Evolutionary conservation across 2,888 invertebrate genomes (phyloP).

Genomic region (Nemapogon koenigi): DNA sequence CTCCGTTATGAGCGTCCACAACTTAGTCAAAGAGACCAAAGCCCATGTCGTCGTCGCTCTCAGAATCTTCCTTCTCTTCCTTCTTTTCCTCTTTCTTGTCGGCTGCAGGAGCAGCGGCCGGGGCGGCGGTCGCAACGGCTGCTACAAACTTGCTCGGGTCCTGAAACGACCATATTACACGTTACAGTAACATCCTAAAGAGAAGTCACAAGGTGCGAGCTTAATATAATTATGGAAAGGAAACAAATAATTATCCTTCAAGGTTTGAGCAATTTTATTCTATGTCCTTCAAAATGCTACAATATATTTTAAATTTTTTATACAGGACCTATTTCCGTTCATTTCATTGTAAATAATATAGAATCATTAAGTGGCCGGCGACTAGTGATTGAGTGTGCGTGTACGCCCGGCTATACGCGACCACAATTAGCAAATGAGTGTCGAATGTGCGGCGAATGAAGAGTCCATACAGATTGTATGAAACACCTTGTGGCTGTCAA

Average conservation of each 20-base stretch:
- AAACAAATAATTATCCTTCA: neutral
- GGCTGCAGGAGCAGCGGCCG: constrained; percentile 68
- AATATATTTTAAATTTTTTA: neutral
- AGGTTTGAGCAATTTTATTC: neutral
- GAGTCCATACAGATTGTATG: too few relatives aligned
- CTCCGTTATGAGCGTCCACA: constrained; percentile 9
- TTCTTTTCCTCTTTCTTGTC: constrained; percentile 74
- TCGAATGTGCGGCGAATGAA: too few relatives aligned
- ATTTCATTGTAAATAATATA: too few relatives aligned
- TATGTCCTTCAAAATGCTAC: neutral
- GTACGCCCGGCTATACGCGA: too few relatives aligned
- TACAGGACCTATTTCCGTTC: too few relatives aligned
- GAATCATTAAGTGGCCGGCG: too few relatives aligned
- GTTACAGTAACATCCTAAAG: too few relatives aligned
- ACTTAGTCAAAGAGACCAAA: constrained; percentile 91
- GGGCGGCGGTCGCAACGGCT: constrained; percentile 69
- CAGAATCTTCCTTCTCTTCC: constrained; percentile 82
- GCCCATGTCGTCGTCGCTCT: constrained; percentile 96
- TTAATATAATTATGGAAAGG: too few relatives aligned
- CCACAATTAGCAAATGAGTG: too few relatives aligned
- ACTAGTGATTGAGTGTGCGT: too few relatives aligned
- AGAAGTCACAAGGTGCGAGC: too few relatives aligned
- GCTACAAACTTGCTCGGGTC: constrained; percentile 94
- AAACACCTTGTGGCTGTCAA: too few relatives aligned
- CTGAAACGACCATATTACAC: constrained; percentile 49